These are phyloP conservation scores for Rhaphigaster nebulosa DNA, from an alignment of 2,888 invertebrate species.

Conservation along the genomic window DNA sequence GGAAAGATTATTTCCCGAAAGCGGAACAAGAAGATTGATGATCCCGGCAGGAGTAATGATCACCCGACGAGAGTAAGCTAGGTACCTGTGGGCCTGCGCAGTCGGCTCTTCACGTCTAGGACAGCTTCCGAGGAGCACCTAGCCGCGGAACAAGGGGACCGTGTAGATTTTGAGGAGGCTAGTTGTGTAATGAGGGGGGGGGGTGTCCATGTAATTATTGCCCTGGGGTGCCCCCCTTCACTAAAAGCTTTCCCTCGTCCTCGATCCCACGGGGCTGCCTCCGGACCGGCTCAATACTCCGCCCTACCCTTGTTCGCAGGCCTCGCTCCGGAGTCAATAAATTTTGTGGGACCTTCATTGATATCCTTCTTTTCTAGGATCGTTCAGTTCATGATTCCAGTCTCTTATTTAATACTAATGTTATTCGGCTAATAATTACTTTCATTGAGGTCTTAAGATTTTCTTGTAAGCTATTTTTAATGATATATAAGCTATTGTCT, in stretches of 20 bases:
- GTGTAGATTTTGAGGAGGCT: constrained; percentile 14
- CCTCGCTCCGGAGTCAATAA: constrained; percentile 15
- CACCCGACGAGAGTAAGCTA: neutral
- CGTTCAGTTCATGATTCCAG: neutral
- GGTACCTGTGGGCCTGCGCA: neutral
- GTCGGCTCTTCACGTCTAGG: neutral
- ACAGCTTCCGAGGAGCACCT: neutral
- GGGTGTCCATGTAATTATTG: constrained; percentile 50
- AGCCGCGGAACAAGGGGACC: neutral
- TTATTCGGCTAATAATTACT: neutral
- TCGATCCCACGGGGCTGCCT: constrained; percentile 15
- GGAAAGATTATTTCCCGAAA: neutral
- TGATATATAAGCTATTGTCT: no score
- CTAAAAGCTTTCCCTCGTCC: constrained; percentile 55
- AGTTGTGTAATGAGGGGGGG: constrained; percentile 50
- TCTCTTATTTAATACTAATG: neutral
- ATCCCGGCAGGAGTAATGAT: neutral
- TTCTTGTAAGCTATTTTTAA: no score
- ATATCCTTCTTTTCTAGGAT: neutral
- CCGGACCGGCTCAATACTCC: constrained; percentile 15
- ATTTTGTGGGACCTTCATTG: neutral
- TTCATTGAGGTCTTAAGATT: neutral
- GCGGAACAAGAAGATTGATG: constrained; percentile 6
- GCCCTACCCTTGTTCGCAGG: constrained; percentile 13
- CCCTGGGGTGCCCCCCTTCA: constrained; percentile 45